A percentile compares a stretch with the other conserved stretches of the same genome.
Evolutionary conservation across 2,797 vertebrate genomes (phyloP).

Genomic region (Emys orbicularis): DNA sequence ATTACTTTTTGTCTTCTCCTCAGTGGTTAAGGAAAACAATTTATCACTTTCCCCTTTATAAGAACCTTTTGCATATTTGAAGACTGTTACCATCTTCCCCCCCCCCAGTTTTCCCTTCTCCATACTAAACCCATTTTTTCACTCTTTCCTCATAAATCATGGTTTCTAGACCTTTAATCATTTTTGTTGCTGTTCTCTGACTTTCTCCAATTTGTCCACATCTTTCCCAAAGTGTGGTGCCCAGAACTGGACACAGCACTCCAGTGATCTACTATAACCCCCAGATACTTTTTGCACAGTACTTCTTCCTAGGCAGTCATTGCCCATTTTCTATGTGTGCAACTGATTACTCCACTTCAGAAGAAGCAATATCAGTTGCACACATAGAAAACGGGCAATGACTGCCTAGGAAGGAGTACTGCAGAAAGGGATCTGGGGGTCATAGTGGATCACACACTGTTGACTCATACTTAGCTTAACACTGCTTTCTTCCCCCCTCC

Average conservation of each 20-base stretch:
- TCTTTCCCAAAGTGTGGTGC: neutral
- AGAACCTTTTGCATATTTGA: neutral
- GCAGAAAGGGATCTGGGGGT: too few species aligned
- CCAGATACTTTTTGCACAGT: neutral
- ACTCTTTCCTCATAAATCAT: neutral
- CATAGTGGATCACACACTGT: too few species aligned
- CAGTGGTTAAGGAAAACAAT: neutral
- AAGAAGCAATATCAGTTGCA: too few species aligned
- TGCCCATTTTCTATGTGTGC: neutral
- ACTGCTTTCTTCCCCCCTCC: too few species aligned
- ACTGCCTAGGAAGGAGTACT: too few species aligned
- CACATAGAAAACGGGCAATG: too few species aligned
- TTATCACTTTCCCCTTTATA: neutral
- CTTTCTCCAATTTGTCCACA: neutral
- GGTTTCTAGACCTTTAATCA: neutral
- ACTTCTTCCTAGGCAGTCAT: neutral
- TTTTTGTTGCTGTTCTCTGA: neutral
- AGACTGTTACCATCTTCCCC: too few species aligned
- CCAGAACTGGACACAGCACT: neutral
- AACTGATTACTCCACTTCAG: neutral
- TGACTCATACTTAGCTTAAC: too few species aligned
- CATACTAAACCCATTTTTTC: too few species aligned
- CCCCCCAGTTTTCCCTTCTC: too few species aligned
- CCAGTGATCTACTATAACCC: neutral
- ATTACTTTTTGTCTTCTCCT: neutral